A percentile compares a stretch with the other conserved stretches of the same genome.
These are phyloP conservation scores for Pampus argenteus DNA, from an alignment of 2,797 vertebrate genomes.

Conservation along the genomic window DNA sequence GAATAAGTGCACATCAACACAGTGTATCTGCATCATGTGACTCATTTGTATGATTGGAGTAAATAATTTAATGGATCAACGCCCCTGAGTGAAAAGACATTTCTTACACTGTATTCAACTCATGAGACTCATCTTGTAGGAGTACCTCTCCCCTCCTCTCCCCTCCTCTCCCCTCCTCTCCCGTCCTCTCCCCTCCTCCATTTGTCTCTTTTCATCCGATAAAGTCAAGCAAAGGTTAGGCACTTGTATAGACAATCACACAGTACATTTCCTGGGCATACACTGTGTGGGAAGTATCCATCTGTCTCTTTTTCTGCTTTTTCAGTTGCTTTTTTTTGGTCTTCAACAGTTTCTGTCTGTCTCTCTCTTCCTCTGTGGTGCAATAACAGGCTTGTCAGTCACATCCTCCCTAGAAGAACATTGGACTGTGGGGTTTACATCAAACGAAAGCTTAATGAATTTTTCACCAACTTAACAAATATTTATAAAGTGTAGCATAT, in stretches of 20 bases:
- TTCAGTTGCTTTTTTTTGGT: constrained; percentile 17
- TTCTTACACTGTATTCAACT: constrained; percentile 24
- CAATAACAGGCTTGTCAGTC: constrained; percentile 44
- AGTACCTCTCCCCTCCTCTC: constrained; percentile 20
- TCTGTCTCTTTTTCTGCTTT: constrained; percentile 31
- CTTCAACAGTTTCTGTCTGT: constrained; percentile 17
- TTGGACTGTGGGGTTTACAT: not conserved
- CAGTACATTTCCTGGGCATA: constrained; percentile 44
- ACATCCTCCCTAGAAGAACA: constrained; percentile 17
- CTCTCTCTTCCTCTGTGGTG: constrained; percentile 25
- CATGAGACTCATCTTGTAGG: constrained; percentile 9
- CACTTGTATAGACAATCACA: constrained; percentile 36
- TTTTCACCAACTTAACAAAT: too few relatives aligned
- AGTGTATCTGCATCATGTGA: constrained; percentile 10
- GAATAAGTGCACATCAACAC: constrained; percentile 6
- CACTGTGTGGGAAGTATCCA: constrained; percentile 53
- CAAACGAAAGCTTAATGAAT: not conserved
- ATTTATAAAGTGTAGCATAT: too few relatives aligned
- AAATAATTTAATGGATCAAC: constrained; percentile 20
- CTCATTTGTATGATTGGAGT: constrained; percentile 7
- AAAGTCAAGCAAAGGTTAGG: constrained; percentile 41
- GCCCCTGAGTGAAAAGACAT: constrained; percentile 8
- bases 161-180: too few relatives aligned
- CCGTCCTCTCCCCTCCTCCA: constrained; percentile 22
- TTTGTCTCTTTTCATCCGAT: constrained; percentile 45